phyloP scores from a whole-genome alignment of 2,888 invertebrate genomes.

The Omphaloscelis lunosa region DNA sequence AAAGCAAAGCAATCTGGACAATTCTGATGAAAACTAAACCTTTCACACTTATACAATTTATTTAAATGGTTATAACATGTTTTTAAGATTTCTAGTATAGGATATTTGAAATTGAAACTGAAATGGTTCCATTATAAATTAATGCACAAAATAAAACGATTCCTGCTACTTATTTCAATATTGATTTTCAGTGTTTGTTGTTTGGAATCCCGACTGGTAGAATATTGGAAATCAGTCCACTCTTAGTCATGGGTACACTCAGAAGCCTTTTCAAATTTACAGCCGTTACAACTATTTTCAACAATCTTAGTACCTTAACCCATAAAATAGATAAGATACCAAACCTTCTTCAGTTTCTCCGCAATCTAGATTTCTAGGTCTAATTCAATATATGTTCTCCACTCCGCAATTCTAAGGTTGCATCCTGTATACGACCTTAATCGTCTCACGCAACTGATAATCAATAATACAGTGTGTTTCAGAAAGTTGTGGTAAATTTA shows the following conservation, averaged over 20 bases:
- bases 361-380: conserved; percentile 20
- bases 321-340: conserved; percentile 29
- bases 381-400: conserved; percentile 5
- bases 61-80: neutral
- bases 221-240: neutral
- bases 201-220: neutral
- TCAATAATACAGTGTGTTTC: neutral
- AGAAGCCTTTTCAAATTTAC: neutral
- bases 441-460: conserved; percentile 24
- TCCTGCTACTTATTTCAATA: neutral
- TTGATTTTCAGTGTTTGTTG: neutral
- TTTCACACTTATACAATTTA: neutral
- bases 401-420: neutral
- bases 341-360: conserved; percentile 3
- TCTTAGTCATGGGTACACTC: conserved; percentile 1
- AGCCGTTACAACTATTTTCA: neutral
- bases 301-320: neutral
- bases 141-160: neutral
- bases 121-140: neutral
- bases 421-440: conserved; percentile 16
- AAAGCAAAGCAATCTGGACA: neutral
- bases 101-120: neutral
- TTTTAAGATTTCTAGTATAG: neutral
- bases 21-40: neutral
- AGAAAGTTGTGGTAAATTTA: neutral